Evolutionary conservation across 2,797 vertebrate genomes (phyloP), one percentile per base, ranked within the genome.

Genomic region (Balearica regulorum): DNA sequence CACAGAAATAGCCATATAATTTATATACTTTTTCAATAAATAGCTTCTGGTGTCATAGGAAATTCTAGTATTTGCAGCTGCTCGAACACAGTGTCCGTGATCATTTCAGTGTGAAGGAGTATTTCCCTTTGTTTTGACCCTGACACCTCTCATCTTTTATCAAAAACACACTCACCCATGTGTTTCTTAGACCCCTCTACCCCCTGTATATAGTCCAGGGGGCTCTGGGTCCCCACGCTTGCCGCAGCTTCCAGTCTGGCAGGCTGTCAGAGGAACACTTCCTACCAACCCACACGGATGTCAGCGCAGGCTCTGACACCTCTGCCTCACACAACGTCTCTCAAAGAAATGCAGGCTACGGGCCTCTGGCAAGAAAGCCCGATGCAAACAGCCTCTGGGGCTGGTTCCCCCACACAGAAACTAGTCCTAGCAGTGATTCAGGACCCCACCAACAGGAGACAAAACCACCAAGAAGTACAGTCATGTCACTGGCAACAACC

Each of bases 71-170:
- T 25, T 35, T 35, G 35, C 19, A 75, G 70, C 58, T 64, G 24
- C 41, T 57, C 29, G 24, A n/a, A 43, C 43, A 15, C 17, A 57
- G 35, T 0, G 5, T 10, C 41, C 0, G 0, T 28, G 29, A 21
- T 9, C 39, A 29, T 22, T 22, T 22, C 57, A 54, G 39, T 3
- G 6, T 15, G n/a, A 39, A 39, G 41, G n/a, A 28, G 18, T 6
- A 14, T 8, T n/a, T 55, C n/a, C 29, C 35, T 28, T 39, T 39
- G 28, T 17, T 72, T 26, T 64, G 41, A 54, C 10, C 41, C 22
- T 3, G 6, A 35, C 7, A 1, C 71, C 46, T n/a, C 44, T 29
- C 35, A 12, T 7, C 24, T 11, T 24, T 53, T 24, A 7, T 13
- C 48, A 37, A 22, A 37, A 18, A 21, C n/a, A 22, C 43, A 9